Conservation (phyloP, 1,140 invertebrate genomes). For the Sminthurides bifidus region DNA sequence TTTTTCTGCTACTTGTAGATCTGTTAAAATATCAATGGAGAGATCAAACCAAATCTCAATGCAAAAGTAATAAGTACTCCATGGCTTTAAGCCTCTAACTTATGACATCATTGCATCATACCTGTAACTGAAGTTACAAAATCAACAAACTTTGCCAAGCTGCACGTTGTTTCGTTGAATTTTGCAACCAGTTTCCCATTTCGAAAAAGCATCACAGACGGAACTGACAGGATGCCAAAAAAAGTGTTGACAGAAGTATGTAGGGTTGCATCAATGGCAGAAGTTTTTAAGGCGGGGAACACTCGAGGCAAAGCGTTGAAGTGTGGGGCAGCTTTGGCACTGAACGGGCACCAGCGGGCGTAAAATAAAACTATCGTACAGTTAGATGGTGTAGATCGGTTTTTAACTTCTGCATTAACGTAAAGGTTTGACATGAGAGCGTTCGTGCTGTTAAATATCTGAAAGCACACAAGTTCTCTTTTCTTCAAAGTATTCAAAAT, state of each 20-base stretch:
- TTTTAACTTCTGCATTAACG: constrained; percentile 42
- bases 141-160: constrained; percentile 60
- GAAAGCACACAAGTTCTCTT: background rate
- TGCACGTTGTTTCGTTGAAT: constrained; percentile 74
- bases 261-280: constrained; percentile 78
- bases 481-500: background rate
- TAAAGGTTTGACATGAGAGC: constrained; percentile 42
- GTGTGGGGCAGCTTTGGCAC: constrained; percentile 72
- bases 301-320: constrained; percentile 71
- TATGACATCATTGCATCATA: constrained; percentile 32
- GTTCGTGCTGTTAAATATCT: constrained; percentile 42
- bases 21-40: constrained; percentile 35
- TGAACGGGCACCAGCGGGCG: constrained; percentile 78
- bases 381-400: constrained; percentile 43
- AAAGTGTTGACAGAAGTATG: constrained; percentile 66
- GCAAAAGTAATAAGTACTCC: background rate
- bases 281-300: constrained; percentile 73
- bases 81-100: background rate
- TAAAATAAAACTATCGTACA: constrained; percentile 81
- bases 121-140: constrained; percentile 71
- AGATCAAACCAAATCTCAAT: background rate
- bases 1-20: constrained; percentile 48
- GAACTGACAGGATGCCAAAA: constrained; percentile 86
- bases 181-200: constrained; percentile 75
- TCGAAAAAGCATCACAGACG: constrained; percentile 82